Conservation (phyloP, 1,140 invertebrate genomes). For the Leptinotarsa defecta region DNA sequence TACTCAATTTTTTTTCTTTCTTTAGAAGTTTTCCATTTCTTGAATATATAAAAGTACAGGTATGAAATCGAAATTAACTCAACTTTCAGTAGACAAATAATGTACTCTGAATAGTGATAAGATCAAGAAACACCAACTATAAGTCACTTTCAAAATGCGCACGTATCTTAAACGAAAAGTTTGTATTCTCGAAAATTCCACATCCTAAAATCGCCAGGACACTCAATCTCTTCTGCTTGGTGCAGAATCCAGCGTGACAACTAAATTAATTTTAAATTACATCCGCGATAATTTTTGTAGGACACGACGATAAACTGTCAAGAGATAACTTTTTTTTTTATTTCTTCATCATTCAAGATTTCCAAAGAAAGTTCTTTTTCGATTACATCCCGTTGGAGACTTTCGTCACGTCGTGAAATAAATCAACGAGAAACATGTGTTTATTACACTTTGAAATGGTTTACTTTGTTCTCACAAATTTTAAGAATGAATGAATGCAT, state of each 20-base stretch:
- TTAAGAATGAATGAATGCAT: too few relatives aligned
- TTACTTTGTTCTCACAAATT: too few relatives aligned
- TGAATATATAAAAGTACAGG: too few relatives aligned
- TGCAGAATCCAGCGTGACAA: slow-evolving; percentile 4
- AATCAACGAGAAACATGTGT: neutral
- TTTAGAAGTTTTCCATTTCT: too few relatives aligned
- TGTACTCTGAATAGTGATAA: too few relatives aligned
- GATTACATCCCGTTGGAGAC: slow-evolving; percentile 1
- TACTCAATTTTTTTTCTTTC: too few relatives aligned
- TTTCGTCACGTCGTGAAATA: slow-evolving; percentile 12
- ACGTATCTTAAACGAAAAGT: neutral
- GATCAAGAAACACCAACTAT: too few relatives aligned
- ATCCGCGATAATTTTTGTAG: slow-evolving; percentile 9
- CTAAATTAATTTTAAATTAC: slow-evolving; percentile 16
- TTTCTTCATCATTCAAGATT: neutral
- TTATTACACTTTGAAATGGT: neutral
- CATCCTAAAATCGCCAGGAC: neutral
- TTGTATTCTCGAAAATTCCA: slow-evolving; percentile 2
- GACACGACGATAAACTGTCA: slow-evolving; percentile 8
- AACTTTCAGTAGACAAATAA: too few relatives aligned
- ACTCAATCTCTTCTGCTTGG: neutral
- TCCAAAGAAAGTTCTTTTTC: slow-evolving; percentile 9
- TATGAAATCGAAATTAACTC: too few relatives aligned
- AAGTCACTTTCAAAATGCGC: too few relatives aligned
- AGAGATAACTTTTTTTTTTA: slow-evolving; percentile 5